phyloP scores from a whole-genome alignment of 2,797 vertebrate species.

The Pangasius larnaudii region DNA sequence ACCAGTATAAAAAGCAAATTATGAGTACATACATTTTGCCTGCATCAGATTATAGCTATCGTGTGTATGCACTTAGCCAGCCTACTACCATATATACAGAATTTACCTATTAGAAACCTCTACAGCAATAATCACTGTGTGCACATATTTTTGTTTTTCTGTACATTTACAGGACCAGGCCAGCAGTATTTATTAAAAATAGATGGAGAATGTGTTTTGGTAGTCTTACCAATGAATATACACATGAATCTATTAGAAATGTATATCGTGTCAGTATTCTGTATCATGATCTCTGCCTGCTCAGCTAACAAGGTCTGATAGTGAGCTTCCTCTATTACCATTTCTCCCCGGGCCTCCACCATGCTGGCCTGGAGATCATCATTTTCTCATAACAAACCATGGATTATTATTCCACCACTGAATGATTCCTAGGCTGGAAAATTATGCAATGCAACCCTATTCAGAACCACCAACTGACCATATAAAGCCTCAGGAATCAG shows the following conservation, averaged over 20 bases:
- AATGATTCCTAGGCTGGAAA: constrained; percentile 78
- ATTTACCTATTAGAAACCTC: neutral
- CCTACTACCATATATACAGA: neutral
- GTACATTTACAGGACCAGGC: neutral
- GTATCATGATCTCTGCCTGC: constrained; percentile 57
- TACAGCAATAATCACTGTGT: constrained; percentile 10
- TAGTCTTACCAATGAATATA: constrained; percentile 24
- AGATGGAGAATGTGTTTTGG: constrained; percentile 10
- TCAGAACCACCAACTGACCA: constrained; percentile 64
- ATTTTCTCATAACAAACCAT: constrained; percentile 76
- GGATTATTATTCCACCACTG: constrained; percentile 76
- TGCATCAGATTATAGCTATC: neutral
- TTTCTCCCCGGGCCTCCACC: constrained; percentile 57
- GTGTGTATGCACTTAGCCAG: neutral
- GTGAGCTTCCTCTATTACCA: constrained; percentile 69
- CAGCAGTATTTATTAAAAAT: neutral
- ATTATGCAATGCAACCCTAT: constrained; percentile 67
- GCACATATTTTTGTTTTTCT: neutral
- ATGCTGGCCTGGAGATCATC: constrained; percentile 65
- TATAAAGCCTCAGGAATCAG: constrained; percentile 67
- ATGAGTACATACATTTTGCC: neutral
- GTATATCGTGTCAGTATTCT: constrained; percentile 17
- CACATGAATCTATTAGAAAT: constrained; percentile 33
- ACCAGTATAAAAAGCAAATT: neutral
- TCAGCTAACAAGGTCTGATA: constrained; percentile 68